Evolutionary conservation across 2,797 vertebrate genomes (phyloP).

Genomic region (Gallinago stenura): DNA sequence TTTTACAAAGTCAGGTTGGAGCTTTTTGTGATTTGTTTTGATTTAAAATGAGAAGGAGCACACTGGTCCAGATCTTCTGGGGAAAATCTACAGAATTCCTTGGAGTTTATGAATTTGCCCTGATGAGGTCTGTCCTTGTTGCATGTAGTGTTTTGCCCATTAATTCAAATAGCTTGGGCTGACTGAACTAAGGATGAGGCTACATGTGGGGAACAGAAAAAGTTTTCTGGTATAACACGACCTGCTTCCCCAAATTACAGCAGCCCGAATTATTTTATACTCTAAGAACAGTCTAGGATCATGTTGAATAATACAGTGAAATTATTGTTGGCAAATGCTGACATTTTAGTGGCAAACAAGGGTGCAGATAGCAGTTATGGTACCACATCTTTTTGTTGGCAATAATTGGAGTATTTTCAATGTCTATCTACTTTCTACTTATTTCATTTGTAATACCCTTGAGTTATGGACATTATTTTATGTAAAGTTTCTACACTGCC

Average conservation of each 20-base stretch:
- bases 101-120: background rate
- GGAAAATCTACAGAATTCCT: background rate
- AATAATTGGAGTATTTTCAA: background rate
- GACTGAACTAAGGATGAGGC: background rate
- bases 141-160: background rate
- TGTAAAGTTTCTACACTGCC: background rate
- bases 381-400: background rate
- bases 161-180: background rate
- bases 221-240: background rate
- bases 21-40: conserved; percentile 22
- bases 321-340: conserved; percentile 32
- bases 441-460: background rate
- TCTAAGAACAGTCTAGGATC: background rate
- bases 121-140: background rate
- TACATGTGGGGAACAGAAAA: background rate
- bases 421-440: background rate
- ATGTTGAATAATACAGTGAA: background rate
- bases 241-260: background rate
- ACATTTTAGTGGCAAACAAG: conserved; percentile 25
- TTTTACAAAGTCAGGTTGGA: background rate
- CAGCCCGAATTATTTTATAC: background rate
- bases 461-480: background rate
- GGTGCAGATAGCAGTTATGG: background rate
- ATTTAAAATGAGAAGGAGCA: conserved; percentile 19
- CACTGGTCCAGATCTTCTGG: background rate